phyloP scores from a whole-genome alignment of 2,113 vertebrate species.

The Bos taurus region DNA sequence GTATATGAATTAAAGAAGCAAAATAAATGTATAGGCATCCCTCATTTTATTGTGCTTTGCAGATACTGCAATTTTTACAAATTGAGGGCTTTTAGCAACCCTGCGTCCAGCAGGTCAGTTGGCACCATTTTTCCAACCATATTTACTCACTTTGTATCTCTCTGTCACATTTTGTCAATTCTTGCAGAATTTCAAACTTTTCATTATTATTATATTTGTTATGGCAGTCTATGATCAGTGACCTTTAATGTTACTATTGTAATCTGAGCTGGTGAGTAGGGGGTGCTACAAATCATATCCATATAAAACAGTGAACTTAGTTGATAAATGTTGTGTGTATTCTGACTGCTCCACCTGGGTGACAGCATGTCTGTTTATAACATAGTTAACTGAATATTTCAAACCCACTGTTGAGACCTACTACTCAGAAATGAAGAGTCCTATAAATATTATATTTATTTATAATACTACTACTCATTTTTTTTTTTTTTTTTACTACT shows the following conservation, averaged over 20 bases:
- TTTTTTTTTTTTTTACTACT: neutral
- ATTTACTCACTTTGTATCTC: neutral
- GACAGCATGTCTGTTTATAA: neutral
- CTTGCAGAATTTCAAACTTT: neutral
- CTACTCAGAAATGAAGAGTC: neutral
- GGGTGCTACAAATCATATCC: neutral
- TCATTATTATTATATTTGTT: neutral
- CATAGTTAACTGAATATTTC: neutral
- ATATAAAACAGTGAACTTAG: neutral
- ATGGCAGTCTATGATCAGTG: neutral
- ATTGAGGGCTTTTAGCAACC: neutral
- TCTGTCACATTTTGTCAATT: neutral
- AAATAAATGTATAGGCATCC: neutral
- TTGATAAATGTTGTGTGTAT: neutral
- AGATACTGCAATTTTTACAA: neutral
- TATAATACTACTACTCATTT: neutral
- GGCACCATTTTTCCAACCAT: neutral
- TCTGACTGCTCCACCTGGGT: neutral
- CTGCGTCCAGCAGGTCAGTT: neutral
- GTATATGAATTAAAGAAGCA: neutral
- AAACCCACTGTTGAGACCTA: neutral
- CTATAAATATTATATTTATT: neutral
- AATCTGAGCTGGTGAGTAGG: neutral
- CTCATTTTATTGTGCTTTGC: neutral
- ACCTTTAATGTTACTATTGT: neutral